These are phyloP conservation scores for Progne subis DNA, from an alignment of 2,113 vertebrate species.

Conservation along the genomic window DNA sequence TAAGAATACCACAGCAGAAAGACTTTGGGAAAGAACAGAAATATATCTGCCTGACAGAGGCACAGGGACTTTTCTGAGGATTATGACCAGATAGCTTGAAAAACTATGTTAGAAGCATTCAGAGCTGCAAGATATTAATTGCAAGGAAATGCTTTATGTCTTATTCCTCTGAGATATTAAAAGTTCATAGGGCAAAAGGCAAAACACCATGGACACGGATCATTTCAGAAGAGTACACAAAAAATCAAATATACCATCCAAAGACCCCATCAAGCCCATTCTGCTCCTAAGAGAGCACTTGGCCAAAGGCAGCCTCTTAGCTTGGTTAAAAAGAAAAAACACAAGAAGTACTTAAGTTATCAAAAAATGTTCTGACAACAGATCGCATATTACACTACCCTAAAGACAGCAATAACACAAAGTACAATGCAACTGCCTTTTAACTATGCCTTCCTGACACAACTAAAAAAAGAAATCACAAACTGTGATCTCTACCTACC, in stretches of 20 bases:
- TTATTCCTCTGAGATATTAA: not conserved
- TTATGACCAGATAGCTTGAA: not conserved
- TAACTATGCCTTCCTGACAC: not conserved
- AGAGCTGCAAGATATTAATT: not conserved
- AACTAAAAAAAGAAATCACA: not conserved
- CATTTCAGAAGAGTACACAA: not conserved
- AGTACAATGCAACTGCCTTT: not conserved
- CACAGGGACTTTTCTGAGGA: not conserved
- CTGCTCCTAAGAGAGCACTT: not conserved
- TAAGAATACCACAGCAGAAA: not conserved
- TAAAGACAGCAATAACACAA: not conserved
- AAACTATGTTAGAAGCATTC: not conserved
- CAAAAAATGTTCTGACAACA: not conserved
- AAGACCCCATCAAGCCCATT: not conserved
- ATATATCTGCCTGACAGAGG: not conserved
- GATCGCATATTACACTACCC: not conserved
- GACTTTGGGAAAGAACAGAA: not conserved
- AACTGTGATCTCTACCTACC: not conserved
- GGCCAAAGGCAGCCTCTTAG: not conserved
- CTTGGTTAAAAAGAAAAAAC: not conserved
- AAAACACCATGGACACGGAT: not conserved
- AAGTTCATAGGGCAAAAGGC: not conserved
- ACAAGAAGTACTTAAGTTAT: not conserved
- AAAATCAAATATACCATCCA: not conserved
- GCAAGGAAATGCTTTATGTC: not conserved